phyloP scores from a whole-genome alignment of 1,140 invertebrate genomes.

The Panulirus ornatus region DNA sequence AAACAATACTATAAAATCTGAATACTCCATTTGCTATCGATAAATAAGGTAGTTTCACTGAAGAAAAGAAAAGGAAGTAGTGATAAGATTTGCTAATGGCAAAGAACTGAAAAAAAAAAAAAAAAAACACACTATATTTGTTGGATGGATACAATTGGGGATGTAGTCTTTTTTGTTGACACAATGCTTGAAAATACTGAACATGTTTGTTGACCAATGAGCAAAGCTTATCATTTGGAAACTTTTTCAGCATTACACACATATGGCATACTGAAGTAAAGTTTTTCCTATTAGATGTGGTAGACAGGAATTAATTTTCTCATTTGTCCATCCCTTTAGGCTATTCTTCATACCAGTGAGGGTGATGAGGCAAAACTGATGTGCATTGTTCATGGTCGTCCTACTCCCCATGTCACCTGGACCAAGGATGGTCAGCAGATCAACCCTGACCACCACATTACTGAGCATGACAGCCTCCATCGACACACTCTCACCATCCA shows the following conservation, averaged over 20 bases:
- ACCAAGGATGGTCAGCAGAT: slow-evolving; percentile 81
- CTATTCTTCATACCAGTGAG: slow-evolving; percentile 83
- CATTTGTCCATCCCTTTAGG: background rate
- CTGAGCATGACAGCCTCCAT: slow-evolving; percentile 75
- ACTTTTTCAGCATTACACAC: background rate
- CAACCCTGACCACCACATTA: slow-evolving; percentile 9
- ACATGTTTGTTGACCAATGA: background rate
- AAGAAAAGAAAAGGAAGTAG: too few species aligned
- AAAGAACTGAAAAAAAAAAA: too few species aligned
- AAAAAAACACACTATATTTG: too few species aligned
- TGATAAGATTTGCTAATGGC: too few species aligned
- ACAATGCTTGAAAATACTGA: background rate
- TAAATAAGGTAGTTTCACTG: too few species aligned
- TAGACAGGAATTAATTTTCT: background rate
- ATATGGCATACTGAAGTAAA: background rate
- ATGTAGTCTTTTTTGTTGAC: background rate
- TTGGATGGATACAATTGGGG: too few species aligned
- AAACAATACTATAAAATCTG: too few species aligned
- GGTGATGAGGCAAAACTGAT: slow-evolving; percentile 85
- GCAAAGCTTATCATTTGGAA: background rate
- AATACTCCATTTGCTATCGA: too few species aligned
- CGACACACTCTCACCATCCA: slow-evolving; percentile 85
- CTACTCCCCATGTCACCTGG: slow-evolving; percentile 82
- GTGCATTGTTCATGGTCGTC: slow-evolving; percentile 83
- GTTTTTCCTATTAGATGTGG: too few species aligned